phyloP scores from a whole-genome alignment of 37 sponge, comb jelly and placozoan species.

The Ephydatia muelleri region DNA sequence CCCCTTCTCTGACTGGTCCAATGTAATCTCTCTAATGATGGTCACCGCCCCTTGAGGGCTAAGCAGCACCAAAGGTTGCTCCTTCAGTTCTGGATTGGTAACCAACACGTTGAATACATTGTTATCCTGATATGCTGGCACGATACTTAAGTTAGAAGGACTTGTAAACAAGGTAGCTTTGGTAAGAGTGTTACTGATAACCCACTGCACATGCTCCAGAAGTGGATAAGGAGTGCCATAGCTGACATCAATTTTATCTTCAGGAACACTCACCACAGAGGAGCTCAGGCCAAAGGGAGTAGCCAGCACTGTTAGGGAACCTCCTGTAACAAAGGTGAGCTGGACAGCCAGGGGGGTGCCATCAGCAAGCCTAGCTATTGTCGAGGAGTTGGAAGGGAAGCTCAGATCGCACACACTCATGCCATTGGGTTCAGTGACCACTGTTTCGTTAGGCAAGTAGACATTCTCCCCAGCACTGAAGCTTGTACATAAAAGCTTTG shows the following conservation, averaged over 20 bases:
- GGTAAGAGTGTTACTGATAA: slow-evolving; percentile 19
- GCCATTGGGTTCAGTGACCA: slow-evolving; percentile 14
- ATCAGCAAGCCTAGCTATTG: slow-evolving; percentile 1
- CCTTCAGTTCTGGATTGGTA: slow-evolving; percentile 45
- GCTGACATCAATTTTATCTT: slow-evolving; percentile 31
- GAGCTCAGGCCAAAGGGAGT: slow-evolving; percentile 38
- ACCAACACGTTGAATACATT: slow-evolving; percentile 30
- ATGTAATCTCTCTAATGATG: slow-evolving; percentile 10
- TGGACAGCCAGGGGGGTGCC: slow-evolving; percentile 21
- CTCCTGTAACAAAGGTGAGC: slow-evolving; percentile 17
- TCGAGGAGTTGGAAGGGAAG: neutral
- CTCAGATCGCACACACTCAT: slow-evolving; percentile 36
- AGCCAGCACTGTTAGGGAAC: slow-evolving; percentile 39
- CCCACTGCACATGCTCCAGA: slow-evolving; percentile 18
- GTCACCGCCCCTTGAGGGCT: slow-evolving; percentile 3
- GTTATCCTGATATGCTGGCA: neutral
- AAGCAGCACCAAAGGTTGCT: slow-evolving; percentile 32
- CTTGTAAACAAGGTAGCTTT: slow-evolving; percentile 17
- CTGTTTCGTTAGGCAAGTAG: neutral
- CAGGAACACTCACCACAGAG: slow-evolving; percentile 5
- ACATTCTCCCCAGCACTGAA: slow-evolving; percentile 23
- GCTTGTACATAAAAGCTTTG: neutral
- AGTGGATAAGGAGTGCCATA: slow-evolving; percentile 39
- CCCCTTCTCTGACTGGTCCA: slow-evolving; percentile 60
- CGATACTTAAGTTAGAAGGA: slow-evolving; percentile 17